Evolutionary conservation across 2,113 vertebrate species (phyloP).

Genomic region (Phainopepla nitens): DNA sequence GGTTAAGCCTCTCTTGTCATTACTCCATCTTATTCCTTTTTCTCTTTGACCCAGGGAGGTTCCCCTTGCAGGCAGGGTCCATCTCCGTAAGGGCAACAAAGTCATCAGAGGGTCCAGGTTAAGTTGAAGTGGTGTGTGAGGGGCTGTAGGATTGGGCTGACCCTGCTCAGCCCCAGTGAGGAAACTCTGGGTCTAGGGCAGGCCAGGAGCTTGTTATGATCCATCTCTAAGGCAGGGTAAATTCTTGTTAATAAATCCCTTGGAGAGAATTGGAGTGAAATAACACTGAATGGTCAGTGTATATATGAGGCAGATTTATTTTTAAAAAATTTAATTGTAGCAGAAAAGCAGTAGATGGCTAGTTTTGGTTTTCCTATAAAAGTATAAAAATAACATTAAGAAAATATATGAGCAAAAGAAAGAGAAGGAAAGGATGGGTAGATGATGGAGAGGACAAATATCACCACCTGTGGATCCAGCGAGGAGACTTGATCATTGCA

Average conservation of each 20-base stretch:
- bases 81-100: fast-evolving
- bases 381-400: background rate
- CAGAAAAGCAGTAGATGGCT: background rate
- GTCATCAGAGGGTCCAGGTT: fast-evolving
- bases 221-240: background rate
- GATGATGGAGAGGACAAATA: background rate
- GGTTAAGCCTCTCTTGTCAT: background rate
- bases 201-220: background rate
- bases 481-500: background rate
- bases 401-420: background rate
- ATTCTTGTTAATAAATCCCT: background rate
- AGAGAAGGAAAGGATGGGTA: background rate
- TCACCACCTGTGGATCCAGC: background rate
- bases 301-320: background rate
- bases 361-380: background rate
- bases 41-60: background rate
- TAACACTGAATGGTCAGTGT: background rate
- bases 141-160: background rate
- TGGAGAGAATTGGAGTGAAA: background rate
- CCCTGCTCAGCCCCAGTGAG: background rate
- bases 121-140: fast-evolving
- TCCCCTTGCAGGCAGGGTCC: background rate
- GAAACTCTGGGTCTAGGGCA: background rate
- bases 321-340: background rate
- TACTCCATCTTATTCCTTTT: background rate